A percentile compares a stretch with the other conserved stretches of the same genome.
Evolutionary conservation across 2,113 vertebrate species (phyloP).

Genomic region (Crotophaga sulcirostris): DNA sequence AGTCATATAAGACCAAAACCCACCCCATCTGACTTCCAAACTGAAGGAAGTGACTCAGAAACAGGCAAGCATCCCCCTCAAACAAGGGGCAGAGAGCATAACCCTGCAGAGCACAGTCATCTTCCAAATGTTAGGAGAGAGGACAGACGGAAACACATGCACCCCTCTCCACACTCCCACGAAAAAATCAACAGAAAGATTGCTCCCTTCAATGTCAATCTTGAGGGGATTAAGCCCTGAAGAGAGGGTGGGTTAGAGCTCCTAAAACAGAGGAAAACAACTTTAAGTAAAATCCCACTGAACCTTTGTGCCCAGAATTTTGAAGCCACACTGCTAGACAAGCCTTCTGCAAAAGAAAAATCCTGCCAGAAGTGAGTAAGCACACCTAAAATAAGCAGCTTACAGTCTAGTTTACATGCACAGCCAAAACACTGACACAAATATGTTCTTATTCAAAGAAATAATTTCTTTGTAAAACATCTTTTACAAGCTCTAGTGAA

Average conservation of each 20-base stretch:
- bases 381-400: neutral
- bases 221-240: neutral
- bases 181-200: neutral
- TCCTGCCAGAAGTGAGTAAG: slow-evolving; percentile 7
- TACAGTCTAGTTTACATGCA: neutral
- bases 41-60: neutral
- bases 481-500: neutral
- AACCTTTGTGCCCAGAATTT: slow-evolving; percentile 30
- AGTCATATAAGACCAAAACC: neutral
- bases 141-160: slow-evolving; percentile 5
- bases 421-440: slow-evolving; percentile 12
- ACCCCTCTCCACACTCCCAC: neutral
- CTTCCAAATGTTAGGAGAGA: neutral
- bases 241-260: neutral
- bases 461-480: neutral
- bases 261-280: neutral
- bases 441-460: slow-evolving; percentile 36
- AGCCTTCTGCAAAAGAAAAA: slow-evolving; percentile 11
- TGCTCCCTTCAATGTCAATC: neutral
- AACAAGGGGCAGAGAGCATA: neutral
- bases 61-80: neutral
- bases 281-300: neutral
- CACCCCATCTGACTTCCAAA: neutral
- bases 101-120: neutral
- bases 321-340: neutral